Evolutionary conservation across 2,888 invertebrate species (phyloP).

Genomic region (Amblyjoppa proteus): DNA sequence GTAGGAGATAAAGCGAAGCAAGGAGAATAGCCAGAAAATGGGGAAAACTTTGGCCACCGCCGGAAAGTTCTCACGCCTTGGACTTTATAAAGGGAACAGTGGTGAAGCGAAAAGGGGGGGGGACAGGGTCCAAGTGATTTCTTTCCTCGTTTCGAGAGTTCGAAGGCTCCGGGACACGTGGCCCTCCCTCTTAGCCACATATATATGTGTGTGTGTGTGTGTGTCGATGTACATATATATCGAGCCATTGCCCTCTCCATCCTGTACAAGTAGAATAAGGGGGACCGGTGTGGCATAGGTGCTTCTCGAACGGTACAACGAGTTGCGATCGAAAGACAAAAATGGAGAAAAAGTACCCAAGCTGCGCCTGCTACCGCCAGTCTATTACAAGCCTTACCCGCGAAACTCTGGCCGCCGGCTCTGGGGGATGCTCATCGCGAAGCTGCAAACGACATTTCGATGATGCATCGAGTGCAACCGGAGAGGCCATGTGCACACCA

Average conservation of each 20-base stretch:
- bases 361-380: constrained; percentile 2
- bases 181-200: neutral
- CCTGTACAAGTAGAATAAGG: constrained; percentile 9
- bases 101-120: constrained; percentile 23
- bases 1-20: constrained; percentile 43
- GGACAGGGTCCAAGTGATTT: constrained; percentile 63
- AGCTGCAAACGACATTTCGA: constrained; percentile 68
- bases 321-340: constrained; percentile 62
- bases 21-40: constrained; percentile 74
- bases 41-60: constrained; percentile 73
- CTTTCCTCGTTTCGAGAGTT: constrained; percentile 62
- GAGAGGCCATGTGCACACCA: constrained; percentile 19
- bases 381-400: constrained; percentile 13
- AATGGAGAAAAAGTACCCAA: constrained; percentile 54
- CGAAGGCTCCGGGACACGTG: constrained; percentile 42
- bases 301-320: constrained; percentile 52
- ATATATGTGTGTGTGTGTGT: neutral
- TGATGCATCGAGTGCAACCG: constrained; percentile 62
- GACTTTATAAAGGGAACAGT: constrained; percentile 77
- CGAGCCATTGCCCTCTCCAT: constrained; percentile 3
- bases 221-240: neutral
- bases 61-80: constrained; percentile 76
- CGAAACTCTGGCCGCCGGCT: constrained; percentile 34
- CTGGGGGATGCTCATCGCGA: constrained; percentile 43
- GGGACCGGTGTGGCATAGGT: constrained; percentile 13